Evolutionary conservation across 2,888 invertebrate genomes (phyloP), one percentile per base, ranked within the genome.

Genomic region (Eubasilissa splendida): DNA sequence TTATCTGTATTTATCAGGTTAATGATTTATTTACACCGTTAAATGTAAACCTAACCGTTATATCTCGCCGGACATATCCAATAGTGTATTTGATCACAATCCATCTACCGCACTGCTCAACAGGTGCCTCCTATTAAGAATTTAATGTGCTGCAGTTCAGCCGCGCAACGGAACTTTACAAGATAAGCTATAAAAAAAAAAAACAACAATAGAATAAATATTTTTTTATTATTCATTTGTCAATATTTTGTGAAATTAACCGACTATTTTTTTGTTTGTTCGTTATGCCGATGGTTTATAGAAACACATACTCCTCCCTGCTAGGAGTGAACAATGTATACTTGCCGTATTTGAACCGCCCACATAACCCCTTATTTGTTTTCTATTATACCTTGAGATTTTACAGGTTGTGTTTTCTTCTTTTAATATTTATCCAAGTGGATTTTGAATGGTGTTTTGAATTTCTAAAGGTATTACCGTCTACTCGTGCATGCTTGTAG

Each of bases 201-300:
- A 71, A n/a, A n/a, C n/a, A n/a, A 71, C 71, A 71, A 56, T 71
- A 56, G 71, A 71, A 71, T 71, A 54, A 71, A 71, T 31, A 71
- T 1, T 56, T 56, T 11, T 53, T 71, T 11, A 56, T 71, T 54
- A 54, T 71, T 71, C 56, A 22, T 71, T 71, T 54, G 56, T 56
- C 56, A 71, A 56, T 53, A 71, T 14, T 71, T 71, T 31, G 56
- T 42, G 1, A 31, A 71, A 9, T 31, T 22, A 71, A 71, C 33
- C 71, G 56, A 54, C 54, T 33, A n/a, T 42, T 42, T 52, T 22
- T 53, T 14, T 71, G 54, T 22, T 11, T 71, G 71, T 71, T 71
- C 71, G 54, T 42, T 11, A 56, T 71, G 71, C 71, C 71, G 71
- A 56, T 56, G 54, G 56, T 22, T 33, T 12, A 22, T 59, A 14